Evolutionary conservation across 2,888 invertebrate genomes (phyloP), one percentile per base, ranked within the genome.

Genomic region (Mythimna vitellina): DNA sequence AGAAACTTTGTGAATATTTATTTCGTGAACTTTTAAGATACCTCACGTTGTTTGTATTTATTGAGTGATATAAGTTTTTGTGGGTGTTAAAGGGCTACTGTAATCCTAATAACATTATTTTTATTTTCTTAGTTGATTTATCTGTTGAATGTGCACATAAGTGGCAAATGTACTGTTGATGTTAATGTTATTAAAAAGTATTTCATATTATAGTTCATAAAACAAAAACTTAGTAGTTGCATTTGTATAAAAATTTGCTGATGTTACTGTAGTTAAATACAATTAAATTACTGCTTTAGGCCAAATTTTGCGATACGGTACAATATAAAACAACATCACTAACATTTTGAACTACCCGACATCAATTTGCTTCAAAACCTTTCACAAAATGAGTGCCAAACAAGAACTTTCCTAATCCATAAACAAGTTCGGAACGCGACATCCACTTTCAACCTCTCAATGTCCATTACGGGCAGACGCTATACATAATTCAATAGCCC

Each of bases 1-100:
- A 32, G n/a, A 65, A 84, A 86, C 77, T 84, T 86, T 68, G 68
- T 53, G 81, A 86, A 86, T 86, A 86, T 87, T 87, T 87, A 84
- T 83, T 79, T 60, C 22, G 60, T 75, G 68, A 84, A 86, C 76
- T 82, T 82, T 83, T 67, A 76, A 76, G 68, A 72, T 82, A 78
- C 46, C 46, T 46, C 46, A 73, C 73, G 70, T 73, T 76, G 68
- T 32, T 42, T 57, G 73, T 71, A 54, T 80, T 73, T 78, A 80
- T 85, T 76, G 76, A 76, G 72, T 80, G 63, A 66, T 69, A 57
- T 35, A 1, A 35, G 53, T 65, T 64, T 46, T 29, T 42, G 20
- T 32, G 22, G 29, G 29, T 42, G 32, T 58, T 38, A 62, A 65
- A 61, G 49, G 42, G 54, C 51, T 68, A 46, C 20, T 0, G 3